A percentile compares a stretch with the other conserved stretches of the same genome.
Evolutionary conservation across 1,140 invertebrate genomes (phyloP).

Genomic region (Drosophila punjabiensis): DNA sequence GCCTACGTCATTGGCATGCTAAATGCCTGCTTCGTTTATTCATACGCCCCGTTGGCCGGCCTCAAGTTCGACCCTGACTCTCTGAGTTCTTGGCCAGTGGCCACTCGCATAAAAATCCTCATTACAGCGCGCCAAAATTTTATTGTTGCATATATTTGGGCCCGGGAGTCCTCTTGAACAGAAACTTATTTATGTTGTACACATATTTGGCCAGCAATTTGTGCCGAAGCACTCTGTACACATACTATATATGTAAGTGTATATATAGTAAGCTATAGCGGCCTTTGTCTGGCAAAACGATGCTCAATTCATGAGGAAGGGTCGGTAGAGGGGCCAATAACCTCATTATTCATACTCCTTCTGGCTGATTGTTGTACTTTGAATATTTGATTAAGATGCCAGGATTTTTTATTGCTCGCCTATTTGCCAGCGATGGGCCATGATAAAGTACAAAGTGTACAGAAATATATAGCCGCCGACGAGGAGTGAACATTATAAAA

Average conservation of each 20-base stretch:
- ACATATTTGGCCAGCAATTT: constrained; percentile 80
- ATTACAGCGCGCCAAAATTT: constrained; percentile 61
- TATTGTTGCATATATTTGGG: constrained; percentile 72
- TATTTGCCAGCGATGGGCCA: constrained; percentile 8
- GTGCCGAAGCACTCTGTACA: constrained; percentile 30
- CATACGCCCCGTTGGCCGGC: constrained; percentile 62
- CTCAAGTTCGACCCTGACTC: constrained; percentile 27
- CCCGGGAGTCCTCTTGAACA: neutral
- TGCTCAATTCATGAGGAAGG: constrained; percentile 14
- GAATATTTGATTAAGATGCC: constrained; percentile 56
- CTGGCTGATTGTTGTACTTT: constrained; percentile 48
- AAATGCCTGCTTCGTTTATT: constrained; percentile 61
- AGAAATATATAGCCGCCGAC: neutral
- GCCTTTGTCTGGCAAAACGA: constrained; percentile 60
- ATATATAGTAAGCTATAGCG: constrained; percentile 37
- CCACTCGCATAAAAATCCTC: constrained; percentile 58
- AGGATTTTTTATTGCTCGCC: constrained; percentile 45
- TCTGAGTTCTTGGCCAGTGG: constrained; percentile 7
- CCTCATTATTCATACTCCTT: constrained; percentile 57
- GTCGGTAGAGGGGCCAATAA: constrained; percentile 53
- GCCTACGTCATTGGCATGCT: constrained; percentile 40
- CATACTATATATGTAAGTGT: constrained; percentile 35
- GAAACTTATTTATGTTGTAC: constrained; percentile 72
- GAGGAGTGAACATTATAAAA: neutral
- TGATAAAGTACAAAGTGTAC: constrained; percentile 15